Evolutionary conservation across 2,888 invertebrate species (phyloP), one percentile per base, ranked within the genome.

Genomic region (Cataglyphis altisquamis): DNA sequence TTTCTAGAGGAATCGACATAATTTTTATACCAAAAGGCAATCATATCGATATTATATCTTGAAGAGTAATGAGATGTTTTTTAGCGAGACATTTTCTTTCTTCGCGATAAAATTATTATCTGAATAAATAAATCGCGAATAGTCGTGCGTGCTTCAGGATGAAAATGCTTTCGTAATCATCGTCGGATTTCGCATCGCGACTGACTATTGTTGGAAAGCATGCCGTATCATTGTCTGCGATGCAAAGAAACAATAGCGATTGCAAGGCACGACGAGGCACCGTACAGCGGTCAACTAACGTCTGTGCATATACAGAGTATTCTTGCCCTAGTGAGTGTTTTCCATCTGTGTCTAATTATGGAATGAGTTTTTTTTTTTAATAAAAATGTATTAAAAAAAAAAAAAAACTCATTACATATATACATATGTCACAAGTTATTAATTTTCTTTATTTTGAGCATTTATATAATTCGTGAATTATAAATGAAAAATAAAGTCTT

Each of bases 241-340:
- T 63, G 48, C 39, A 32, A n/a, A 18, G 77, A 81, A 81, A 81
- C 77, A 81, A 75, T 63, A 52, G 48, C n/a, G 36, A 29, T 36
- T 36, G 39, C 81, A 8, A 72, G 41, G 15, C 62, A 81, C 77
- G 25, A 52, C 60, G 60, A 80, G 21, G 52, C 36, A 63, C n/a
- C 32, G 9, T 29, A 18, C 25, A 29, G 25, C 74, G 5, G n/a
- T 29, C 60, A 36, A 62, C 74, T 48, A 18, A 32, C 15, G 32
- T 18, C 21, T 32, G 32, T 8, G 32, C 8, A 52, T 29, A 52
- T 18, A 66, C 9, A 52, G 52, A 25, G 36, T 77, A n/a, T 66
- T 21, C 52, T 3, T 39, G 10, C 8, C 15, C 21, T 41, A 15
- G 36, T 21, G 39, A 66, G 21, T 18, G 3, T 18, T 18, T 62